phyloP scores from a whole-genome alignment of 2,113 vertebrate genomes.

The Cichladusa arquata region DNA sequence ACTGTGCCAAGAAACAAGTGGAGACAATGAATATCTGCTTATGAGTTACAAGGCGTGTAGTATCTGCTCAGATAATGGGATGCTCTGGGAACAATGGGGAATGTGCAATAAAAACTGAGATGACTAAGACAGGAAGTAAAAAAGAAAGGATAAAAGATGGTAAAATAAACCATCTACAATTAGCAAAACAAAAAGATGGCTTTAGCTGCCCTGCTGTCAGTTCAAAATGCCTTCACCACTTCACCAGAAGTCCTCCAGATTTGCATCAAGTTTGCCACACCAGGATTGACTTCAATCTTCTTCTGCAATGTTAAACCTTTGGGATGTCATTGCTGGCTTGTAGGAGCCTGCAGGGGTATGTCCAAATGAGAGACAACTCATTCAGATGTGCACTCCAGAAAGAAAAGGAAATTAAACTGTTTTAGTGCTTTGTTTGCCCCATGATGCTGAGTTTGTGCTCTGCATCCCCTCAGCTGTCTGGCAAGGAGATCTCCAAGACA shows the following conservation, averaged over 20 bases:
- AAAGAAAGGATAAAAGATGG: neutral
- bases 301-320: neutral
- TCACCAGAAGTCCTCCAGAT: neutral
- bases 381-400: neutral
- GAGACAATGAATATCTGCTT: neutral
- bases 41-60: constrained; percentile 7
- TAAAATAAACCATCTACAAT: neutral
- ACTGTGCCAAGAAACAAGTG: neutral
- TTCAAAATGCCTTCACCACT: neutral
- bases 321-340: neutral
- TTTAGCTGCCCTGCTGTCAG: neutral
- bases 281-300: neutral
- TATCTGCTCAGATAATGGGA: neutral
- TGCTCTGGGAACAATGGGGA: neutral
- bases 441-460: neutral
- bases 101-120: neutral
- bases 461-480: neutral
- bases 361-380: neutral
- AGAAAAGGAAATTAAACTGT: neutral
- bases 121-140: neutral
- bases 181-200: neutral
- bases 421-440: neutral
- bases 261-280: neutral
- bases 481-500: neutral
- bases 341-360: neutral